Conservation (phyloP, 2,797 vertebrate genomes). For the Myotis findleyi region DNA sequence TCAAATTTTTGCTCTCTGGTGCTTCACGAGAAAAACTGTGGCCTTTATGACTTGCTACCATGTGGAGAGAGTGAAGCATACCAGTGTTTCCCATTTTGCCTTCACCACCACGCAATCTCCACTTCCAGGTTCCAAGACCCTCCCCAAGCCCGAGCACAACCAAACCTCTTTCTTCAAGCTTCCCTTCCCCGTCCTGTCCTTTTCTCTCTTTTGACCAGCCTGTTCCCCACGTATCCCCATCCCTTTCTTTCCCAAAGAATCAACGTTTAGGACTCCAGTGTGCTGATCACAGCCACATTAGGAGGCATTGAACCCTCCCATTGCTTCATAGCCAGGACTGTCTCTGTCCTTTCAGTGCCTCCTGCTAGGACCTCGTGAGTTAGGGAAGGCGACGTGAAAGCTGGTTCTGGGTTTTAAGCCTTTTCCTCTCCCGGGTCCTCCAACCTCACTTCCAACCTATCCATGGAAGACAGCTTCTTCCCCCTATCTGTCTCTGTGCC, state of each 20-base stretch:
- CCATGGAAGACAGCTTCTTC: background rate
- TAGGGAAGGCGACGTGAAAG: background rate
- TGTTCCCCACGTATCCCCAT: background rate
- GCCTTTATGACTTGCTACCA: slow-evolving; percentile 91
- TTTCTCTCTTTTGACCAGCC: background rate
- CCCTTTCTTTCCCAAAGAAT: background rate
- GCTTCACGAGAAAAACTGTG: slow-evolving; percentile 91
- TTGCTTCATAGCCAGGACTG: background rate
- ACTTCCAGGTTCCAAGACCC: slow-evolving; percentile 82
- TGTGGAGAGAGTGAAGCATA: slow-evolving; percentile 91
- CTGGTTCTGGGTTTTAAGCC: background rate
- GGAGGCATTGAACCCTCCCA: background rate
- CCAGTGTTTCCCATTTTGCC: slow-evolving; percentile 89
- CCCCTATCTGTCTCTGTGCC: background rate
- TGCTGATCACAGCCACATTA: background rate
- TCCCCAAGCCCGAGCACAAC: slow-evolving; percentile 88
- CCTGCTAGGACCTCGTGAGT: background rate
- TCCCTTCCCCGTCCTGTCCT: background rate
- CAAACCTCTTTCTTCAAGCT: slow-evolving; percentile 60
- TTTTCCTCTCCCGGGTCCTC: background rate
- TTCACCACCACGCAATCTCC: slow-evolving; percentile 89
- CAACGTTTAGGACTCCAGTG: background rate
- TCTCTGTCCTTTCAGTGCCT: background rate
- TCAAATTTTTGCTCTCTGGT: slow-evolving; percentile 91
- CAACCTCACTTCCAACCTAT: background rate